These are phyloP conservation scores for Sarcoramphus papa DNA, from an alignment of 2,797 vertebrate genomes.

Conservation along the genomic window DNA sequence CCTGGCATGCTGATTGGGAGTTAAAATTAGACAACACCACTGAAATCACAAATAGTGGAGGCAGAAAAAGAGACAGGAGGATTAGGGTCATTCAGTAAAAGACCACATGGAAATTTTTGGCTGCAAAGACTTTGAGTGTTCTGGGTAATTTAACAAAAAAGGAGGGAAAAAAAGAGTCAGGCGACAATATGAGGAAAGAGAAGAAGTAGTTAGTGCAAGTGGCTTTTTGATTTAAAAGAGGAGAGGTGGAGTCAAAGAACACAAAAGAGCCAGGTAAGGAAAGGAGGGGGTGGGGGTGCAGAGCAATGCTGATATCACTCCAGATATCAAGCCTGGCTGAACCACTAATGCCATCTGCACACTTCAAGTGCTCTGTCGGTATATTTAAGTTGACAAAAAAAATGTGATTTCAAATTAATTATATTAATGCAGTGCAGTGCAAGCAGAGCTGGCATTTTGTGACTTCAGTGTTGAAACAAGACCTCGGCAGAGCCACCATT, in stretches of 20 bases:
- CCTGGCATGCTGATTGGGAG: neutral
- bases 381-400: neutral
- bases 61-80: neutral
- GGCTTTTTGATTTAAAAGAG: neutral
- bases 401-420: neutral
- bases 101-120: neutral
- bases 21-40: neutral
- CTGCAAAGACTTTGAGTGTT: neutral
- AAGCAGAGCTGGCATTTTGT: neutral
- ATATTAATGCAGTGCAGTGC: neutral
- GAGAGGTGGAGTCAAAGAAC: neutral
- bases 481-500: rapidly evolving
- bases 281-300: neutral
- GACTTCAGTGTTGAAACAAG: neutral
- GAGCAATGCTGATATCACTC: neutral
- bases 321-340: neutral
- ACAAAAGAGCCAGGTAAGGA: neutral
- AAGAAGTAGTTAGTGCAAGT: neutral
- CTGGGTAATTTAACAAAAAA: neutral
- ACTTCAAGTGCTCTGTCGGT: neutral
- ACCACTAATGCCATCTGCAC: neutral
- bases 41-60: neutral
- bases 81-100: neutral
- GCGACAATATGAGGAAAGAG: neutral
- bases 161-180: neutral